A percentile compares a stretch with the other conserved stretches of the same genome.
phyloP scores from a whole-genome alignment of 1,140 invertebrate species.

The Panagrolaimus sp. region DNA sequence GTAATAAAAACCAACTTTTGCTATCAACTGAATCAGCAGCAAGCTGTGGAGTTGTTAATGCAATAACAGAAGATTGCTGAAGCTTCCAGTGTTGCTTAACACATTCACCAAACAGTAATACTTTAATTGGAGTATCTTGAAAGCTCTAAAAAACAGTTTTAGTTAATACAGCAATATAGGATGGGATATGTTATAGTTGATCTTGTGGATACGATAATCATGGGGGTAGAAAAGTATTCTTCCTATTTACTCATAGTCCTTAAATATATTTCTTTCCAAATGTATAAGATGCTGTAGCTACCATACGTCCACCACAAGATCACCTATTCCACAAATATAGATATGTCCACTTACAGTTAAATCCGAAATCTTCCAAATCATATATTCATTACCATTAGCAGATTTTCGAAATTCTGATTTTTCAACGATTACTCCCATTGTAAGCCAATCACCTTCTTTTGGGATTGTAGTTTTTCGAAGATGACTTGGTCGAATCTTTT shows the following conservation, averaged over 20 bases:
- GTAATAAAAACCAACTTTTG: conserved; percentile 7
- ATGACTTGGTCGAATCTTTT: conserved; percentile 5
- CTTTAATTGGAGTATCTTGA: conserved; percentile 33
- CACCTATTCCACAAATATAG: too few species aligned
- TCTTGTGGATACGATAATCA: too few species aligned
- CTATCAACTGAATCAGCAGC: conserved; percentile 18
- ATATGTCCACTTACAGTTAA: conserved; percentile 26
- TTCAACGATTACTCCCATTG: conserved; percentile 37
- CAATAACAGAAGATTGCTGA: conserved; percentile 25
- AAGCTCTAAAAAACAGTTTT: conserved; percentile 25
- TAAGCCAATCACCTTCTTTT: conserved; percentile 30
- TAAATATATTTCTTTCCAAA: too few species aligned
- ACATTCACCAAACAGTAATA: conserved; percentile 36
- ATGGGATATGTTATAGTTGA: too few species aligned
- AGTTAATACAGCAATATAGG: too few species aligned
- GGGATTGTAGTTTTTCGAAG: background rate
- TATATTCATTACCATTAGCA: conserved; percentile 39
- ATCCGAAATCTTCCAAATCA: conserved; percentile 44
- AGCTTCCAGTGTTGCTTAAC: conserved; percentile 40
- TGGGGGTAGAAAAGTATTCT: too few species aligned
- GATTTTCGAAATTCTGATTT: conserved; percentile 30
- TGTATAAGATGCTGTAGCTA: too few species aligned
- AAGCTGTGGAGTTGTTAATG: conserved; percentile 24
- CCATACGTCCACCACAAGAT: too few species aligned
- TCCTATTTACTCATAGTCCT: too few species aligned